Base-by-base conservation (phyloP, 1,140 invertebrate genomes). In the Drosophila burlai region DNA sequence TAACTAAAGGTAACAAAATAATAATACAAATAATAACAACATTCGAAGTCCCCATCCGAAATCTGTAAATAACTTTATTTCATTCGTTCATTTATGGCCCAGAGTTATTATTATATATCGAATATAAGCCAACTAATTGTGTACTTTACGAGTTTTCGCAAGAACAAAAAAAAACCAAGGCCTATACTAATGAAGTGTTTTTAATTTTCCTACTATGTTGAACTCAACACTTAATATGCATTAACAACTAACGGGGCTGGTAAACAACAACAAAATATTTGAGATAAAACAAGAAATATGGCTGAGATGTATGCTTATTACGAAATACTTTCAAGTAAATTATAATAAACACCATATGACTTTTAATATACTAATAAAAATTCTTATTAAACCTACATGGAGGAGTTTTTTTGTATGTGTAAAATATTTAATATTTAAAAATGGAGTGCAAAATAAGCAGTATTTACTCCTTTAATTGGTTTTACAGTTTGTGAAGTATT, bases 331-430 rank as follows among this genome's bases (percentile, higher is more conserved):
- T 87, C 85, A 89, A 86, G 74, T 73, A 89, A 81, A 78, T 81
- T 89, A 87, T 87, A 79, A 89, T 81, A 89, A 55, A 87, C 84
- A 87, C 81, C 84, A 87, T 89, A 87, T 87, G 83, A 89, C 84
- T 87, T 87, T 89, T 87, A 87, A 84, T 75, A 84, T 84, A 75
- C 84, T 87, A 89, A 87, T 87, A 87, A 87, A 87, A 66, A 84
- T 79, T 83, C 85, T 86, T 84, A 87, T 84, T 87, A 90, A 87
- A 84, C 85, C 84, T 90, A 84, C 18, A 9, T 36, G n/a, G 29
- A 18, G 15, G 2, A 21, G 4, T 31, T 24, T 80, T 34, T 34
- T 34, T 34, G n/a, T 16, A 4, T 0, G 15, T 16, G 16, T 7
- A 43, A 43, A 11, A 10, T 11, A 10, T 43, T 0, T 3, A 21